Evolutionary conservation across 2,113 vertebrate genomes (phyloP), one percentile per base, ranked within the genome.

Genomic region (Nycticebus coucang): DNA sequence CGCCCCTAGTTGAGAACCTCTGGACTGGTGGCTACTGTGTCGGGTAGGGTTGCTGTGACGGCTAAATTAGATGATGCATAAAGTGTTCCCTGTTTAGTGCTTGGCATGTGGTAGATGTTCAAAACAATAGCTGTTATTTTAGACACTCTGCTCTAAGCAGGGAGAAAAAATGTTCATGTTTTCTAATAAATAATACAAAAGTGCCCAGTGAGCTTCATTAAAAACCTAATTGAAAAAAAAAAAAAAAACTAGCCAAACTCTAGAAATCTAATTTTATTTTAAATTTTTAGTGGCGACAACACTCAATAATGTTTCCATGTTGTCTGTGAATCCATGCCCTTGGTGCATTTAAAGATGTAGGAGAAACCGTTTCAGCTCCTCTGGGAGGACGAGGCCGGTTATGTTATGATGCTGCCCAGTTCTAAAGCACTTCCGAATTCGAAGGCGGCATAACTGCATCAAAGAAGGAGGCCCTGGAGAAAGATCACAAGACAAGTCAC

Each of bases 391-490:
- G 62, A 99, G 99, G 78, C 72, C 91, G 19, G 77, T 77, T 97
- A 99, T 98, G 89, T 97, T 98, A 89, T 97, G 96, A 85, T 99
- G 98, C 28, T 99, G 99, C 68, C 96, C 97, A 94, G 97, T 97
- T 95, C 99, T 98, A 97, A 99, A 98, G 94, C 97, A 98, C 94
- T 96, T 99, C 95, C 99, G 98, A 97, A 99, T 98, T 97, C 95
- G 95, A 80, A 99, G 97, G 87, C 99, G 98, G 84, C 99, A 99
- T 86, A 99, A 91, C 96, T 99, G 99, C 98, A 98, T 98, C 96
- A 99, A 98, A 96, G 98, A 97, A 50, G 98, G 85, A 0, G 98
- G 99, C 89, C 98, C 99, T 99, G 97, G 66, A 96, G 97, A 97
- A 93, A 98, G 60, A 98, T 2, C 88, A 81, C 53, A 96, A 91